Evolutionary conservation across 2,113 vertebrate genomes (phyloP).

Genomic region (Hydrochoerus hydrochaeris): DNA sequence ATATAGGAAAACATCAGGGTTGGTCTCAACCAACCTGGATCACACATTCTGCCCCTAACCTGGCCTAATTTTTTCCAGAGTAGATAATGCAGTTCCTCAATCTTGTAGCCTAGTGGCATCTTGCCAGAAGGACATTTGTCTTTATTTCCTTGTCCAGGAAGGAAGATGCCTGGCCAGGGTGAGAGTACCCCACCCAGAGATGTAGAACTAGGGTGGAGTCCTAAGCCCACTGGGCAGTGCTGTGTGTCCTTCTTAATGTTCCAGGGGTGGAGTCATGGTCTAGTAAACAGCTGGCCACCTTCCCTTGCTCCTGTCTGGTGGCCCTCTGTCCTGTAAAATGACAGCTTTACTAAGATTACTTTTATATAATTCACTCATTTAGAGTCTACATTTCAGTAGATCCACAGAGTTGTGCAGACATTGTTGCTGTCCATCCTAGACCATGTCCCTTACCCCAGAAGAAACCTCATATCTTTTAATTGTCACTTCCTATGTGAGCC

Average conservation of each 20-base stretch:
- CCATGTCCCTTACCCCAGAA: not conserved
- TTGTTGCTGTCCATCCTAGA: not conserved
- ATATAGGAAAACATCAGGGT: not conserved
- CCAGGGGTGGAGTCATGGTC: not conserved
- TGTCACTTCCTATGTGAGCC: not conserved
- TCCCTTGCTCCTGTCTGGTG: not conserved
- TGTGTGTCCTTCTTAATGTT: not conserved
- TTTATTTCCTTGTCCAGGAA: not conserved
- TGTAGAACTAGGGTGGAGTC: not conserved
- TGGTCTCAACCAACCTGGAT: not conserved
- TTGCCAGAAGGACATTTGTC: not conserved
- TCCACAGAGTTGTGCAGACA: not conserved
- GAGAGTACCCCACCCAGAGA: no score
- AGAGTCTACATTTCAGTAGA: not conserved
- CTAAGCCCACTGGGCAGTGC: not conserved
- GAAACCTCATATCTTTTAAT: not conserved
- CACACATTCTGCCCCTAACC: no score
- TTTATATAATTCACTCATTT: not conserved
- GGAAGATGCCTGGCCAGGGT: not conserved
- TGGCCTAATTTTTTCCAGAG: not conserved
- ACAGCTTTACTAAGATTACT: not conserved
- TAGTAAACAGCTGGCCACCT: not conserved
- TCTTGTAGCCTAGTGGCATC: not conserved
- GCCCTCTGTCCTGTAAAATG: not conserved
- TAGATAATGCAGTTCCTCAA: not conserved